Conservation (phyloP, 2,888 invertebrate species). For the Parnassius mnemosyne region DNA sequence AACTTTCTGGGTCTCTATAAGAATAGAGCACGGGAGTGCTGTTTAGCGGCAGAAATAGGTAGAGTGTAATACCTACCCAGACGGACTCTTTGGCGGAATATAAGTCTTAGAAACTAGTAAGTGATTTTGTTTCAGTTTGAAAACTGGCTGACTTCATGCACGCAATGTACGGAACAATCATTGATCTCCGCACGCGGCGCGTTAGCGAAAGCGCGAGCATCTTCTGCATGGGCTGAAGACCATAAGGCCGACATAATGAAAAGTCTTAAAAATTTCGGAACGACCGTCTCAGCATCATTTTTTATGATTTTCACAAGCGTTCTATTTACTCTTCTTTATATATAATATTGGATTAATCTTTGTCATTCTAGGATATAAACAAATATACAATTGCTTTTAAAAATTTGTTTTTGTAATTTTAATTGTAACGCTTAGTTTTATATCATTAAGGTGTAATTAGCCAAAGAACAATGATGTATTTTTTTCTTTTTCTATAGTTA, state of each 20-base stretch:
- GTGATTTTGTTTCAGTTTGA: constrained; percentile 51
- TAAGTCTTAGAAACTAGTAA: not conserved
- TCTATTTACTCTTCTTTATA: constrained; percentile 11
- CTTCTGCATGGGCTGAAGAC: constrained; percentile 49
- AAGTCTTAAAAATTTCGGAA: constrained; percentile 42
- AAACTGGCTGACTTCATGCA: constrained; percentile 51
- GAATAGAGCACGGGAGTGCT: too few relatives aligned
- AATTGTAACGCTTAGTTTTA: too few relatives aligned
- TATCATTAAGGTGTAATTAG: too few relatives aligned
- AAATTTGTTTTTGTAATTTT: too few relatives aligned
- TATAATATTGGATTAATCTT: not conserved
- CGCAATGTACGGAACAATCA: constrained; percentile 44
- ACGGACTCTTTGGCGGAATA: too few relatives aligned
- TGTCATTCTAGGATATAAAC: not conserved
- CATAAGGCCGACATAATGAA: constrained; percentile 52
- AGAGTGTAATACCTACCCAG: too few relatives aligned
- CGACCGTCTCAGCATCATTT: constrained; percentile 39
- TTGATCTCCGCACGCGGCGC: constrained; percentile 40
- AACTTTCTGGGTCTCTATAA: too few relatives aligned
- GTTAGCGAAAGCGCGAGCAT: constrained; percentile 39
- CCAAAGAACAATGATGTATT: too few relatives aligned
- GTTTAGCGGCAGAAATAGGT: too few relatives aligned
- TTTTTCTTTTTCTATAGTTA: too few relatives aligned
- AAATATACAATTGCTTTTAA: too few relatives aligned
- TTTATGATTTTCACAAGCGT: constrained; percentile 24